These are phyloP conservation scores for Ichneumon xanthorius DNA, from an alignment of 2,888 invertebrate species.

Conservation along the genomic window DNA sequence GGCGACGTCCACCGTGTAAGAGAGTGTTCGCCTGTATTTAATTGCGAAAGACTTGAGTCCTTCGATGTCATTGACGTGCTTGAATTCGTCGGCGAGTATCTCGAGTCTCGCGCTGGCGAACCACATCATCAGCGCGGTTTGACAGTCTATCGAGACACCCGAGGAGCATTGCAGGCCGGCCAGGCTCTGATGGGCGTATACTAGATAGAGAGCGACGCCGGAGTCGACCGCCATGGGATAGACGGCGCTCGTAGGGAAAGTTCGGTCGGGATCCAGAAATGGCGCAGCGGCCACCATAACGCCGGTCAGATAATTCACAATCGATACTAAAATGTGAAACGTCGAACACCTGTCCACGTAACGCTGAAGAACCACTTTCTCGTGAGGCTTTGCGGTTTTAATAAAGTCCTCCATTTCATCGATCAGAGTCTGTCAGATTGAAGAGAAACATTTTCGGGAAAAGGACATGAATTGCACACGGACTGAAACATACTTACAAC, in stretches of 20 bases:
- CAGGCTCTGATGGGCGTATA: constrained; percentile 59
- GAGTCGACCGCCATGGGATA: constrained; percentile 64
- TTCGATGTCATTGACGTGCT: constrained; percentile 8
- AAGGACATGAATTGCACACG: not conserved
- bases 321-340: constrained; percentile 55
- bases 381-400: constrained; percentile 46
- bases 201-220: constrained; percentile 31
- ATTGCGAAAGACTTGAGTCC: constrained; percentile 25
- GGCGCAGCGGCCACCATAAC: constrained; percentile 67
- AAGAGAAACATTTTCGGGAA: not conserved
- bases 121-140: constrained; percentile 71
- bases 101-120: constrained; percentile 71
- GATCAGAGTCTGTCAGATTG: constrained; percentile 60
- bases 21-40: constrained; percentile 50
- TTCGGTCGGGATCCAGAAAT: constrained; percentile 56
- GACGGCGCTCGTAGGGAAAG: constrained; percentile 61
- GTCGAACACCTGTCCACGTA: constrained; percentile 62
- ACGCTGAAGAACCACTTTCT: constrained; percentile 59
- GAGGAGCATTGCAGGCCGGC: constrained; percentile 57
- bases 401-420: constrained; percentile 67
- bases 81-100: constrained; percentile 52
- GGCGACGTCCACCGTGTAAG: constrained; percentile 59
- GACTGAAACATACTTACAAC: no score
- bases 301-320: constrained; percentile 63
- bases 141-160: constrained; percentile 70